Evolutionary conservation across 2,888 invertebrate genomes (phyloP).

Genomic region (Helicoverpa assulta): DNA sequence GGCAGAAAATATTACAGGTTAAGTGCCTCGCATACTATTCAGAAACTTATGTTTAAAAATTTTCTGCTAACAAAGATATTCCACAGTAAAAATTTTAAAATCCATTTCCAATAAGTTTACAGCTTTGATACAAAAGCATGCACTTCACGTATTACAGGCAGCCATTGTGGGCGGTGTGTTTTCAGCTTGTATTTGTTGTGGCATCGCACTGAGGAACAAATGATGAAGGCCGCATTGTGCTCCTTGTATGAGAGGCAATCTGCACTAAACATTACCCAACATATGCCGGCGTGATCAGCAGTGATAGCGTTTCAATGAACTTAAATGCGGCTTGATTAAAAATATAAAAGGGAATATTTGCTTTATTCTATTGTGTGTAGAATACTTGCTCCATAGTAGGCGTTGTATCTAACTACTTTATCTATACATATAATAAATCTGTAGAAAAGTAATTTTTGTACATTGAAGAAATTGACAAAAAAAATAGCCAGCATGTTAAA

Average conservation of each 20-base stretch:
- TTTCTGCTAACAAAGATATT: constrained; percentile 3
- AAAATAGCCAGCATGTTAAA: too few species aligned
- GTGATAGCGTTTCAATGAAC: constrained; percentile 41
- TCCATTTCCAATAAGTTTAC: constrained; percentile 52
- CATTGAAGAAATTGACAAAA: too few species aligned
- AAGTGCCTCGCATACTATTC: neutral
- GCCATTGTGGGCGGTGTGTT: constrained; percentile 65
- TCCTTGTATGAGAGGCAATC: constrained; percentile 68
- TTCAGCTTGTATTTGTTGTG: constrained; percentile 66
- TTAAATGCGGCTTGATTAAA: constrained; percentile 41
- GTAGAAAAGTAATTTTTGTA: too few species aligned
- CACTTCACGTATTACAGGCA: constrained; percentile 71
- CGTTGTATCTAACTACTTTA: too few species aligned
- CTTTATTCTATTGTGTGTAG: constrained; percentile 27
- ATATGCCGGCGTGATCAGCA: constrained; percentile 43
- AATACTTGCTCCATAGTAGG: neutral
- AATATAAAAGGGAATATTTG: constrained; percentile 20
- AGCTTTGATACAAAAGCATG: constrained; percentile 60
- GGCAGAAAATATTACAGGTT: neutral
- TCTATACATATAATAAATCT: too few species aligned
- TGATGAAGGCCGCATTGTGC: constrained; percentile 76
- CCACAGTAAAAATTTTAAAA: constrained; percentile 33
- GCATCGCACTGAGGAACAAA: constrained; percentile 67
- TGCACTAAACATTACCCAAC: constrained; percentile 67
- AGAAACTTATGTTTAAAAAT: neutral